Evolutionary conservation across 2,797 vertebrate species (phyloP).

Genomic region (Pygocentrus nattereri): DNA sequence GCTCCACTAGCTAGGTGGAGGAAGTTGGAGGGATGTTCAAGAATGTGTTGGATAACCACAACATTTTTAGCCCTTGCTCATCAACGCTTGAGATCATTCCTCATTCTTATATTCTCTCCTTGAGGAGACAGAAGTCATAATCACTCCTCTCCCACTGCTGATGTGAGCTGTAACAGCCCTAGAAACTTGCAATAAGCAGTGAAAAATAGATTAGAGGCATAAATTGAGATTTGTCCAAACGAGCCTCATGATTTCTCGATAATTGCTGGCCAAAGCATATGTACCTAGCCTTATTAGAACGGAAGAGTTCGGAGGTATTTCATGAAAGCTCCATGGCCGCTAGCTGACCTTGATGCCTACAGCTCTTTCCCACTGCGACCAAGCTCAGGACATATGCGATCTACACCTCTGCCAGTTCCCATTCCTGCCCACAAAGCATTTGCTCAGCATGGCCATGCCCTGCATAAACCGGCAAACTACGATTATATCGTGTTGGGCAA

Average conservation of each 20-base stretch:
- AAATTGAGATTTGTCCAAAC: conserved; percentile 37
- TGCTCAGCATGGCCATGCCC: conserved; percentile 57
- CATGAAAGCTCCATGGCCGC: conserved; percentile 35
- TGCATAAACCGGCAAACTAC: conserved; percentile 61
- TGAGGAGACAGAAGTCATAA: conserved; percentile 53
- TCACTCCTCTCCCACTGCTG: conserved; percentile 41
- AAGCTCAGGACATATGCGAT: conserved; percentile 67
- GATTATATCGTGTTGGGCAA: conserved; percentile 41
- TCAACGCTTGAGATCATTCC: conserved; percentile 28
- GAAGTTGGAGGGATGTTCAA: neutral
- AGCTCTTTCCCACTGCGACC: conserved; percentile 61
- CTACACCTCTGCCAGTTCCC: conserved; percentile 60
- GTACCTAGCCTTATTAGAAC: conserved; percentile 10
- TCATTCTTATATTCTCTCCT: conserved; percentile 53
- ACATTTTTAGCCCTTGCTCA: neutral
- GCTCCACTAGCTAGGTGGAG: neutral
- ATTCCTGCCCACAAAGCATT: conserved; percentile 66
- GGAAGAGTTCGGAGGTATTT: conserved; percentile 24
- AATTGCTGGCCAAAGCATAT: conserved; percentile 22
- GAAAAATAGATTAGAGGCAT: conserved; percentile 46
- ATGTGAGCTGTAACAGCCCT: conserved; percentile 32
- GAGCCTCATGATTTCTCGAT: conserved; percentile 39
- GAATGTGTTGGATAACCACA: neutral
- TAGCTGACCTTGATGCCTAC: conserved; percentile 65
- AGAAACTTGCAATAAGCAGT: conserved; percentile 50